Conservation (phyloP, 1,140 invertebrate species). For the Cydia fagiglandana region DNA sequence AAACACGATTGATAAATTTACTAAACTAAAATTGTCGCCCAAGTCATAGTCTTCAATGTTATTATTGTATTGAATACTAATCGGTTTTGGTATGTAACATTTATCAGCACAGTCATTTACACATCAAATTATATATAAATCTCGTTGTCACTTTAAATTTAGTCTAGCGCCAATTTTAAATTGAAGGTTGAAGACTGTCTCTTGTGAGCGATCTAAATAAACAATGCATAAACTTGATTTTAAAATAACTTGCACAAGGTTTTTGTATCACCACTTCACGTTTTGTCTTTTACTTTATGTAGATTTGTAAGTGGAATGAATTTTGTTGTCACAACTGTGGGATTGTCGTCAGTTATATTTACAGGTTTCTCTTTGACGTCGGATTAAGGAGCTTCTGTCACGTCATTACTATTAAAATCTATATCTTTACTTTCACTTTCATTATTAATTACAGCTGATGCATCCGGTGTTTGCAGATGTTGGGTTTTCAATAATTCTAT, state of each 20-base stretch:
- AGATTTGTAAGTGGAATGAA: constrained; percentile 76
- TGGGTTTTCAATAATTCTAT: constrained; percentile 51
- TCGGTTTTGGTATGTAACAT: neutral
- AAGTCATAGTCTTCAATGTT: constrained; percentile 47
- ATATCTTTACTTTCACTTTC: constrained; percentile 52
- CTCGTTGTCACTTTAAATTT: constrained; percentile 31
- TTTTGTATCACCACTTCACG: constrained; percentile 74
- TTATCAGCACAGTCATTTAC: constrained; percentile 6
- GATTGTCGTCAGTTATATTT: constrained; percentile 63
- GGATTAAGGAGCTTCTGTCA: constrained; percentile 70
- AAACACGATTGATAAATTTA: constrained; percentile 55
- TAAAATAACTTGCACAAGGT: constrained; percentile 69
- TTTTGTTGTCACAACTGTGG: constrained; percentile 62
- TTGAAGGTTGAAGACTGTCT: constrained; percentile 45
- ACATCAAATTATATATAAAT: constrained; percentile 30
- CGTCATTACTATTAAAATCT: constrained; percentile 61
- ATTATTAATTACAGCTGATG: constrained; percentile 69
- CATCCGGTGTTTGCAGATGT: constrained; percentile 72
- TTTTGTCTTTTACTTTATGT: constrained; percentile 54
- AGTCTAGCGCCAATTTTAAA: constrained; percentile 32
- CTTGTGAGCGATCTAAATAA: constrained; percentile 63
- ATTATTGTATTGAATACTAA: neutral
- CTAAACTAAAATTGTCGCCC: constrained; percentile 61
- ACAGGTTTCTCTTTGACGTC: constrained; percentile 67
- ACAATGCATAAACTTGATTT: constrained; percentile 60